Evolutionary conservation across 2,113 vertebrate species (phyloP).

Genomic region (Psilopsiagon aymara): DNA sequence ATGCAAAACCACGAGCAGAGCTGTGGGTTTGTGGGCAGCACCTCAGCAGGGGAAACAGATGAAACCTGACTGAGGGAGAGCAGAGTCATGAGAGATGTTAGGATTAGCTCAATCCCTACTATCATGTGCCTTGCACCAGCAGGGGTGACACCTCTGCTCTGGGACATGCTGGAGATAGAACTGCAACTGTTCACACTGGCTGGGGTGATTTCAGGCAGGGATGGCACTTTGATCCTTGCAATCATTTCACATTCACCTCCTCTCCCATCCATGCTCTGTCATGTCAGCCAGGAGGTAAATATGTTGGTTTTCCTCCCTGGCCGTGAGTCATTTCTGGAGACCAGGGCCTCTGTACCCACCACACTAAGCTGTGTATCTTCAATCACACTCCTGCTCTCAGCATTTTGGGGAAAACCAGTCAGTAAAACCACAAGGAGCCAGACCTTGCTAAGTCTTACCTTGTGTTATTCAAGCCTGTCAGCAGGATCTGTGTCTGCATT

Average conservation of each 20-base stretch:
- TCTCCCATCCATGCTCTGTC: not conserved
- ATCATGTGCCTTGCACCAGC: not conserved
- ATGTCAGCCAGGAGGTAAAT: not conserved
- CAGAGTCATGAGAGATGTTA: not conserved
- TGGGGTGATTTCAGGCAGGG: rapidly evolving
- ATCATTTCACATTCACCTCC: not conserved
- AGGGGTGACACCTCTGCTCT: rapidly evolving
- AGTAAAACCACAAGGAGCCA: not conserved
- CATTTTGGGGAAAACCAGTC: not conserved
- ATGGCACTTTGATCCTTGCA: not conserved
- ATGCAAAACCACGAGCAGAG: not conserved
- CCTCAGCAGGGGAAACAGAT: not conserved
- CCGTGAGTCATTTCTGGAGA: not conserved
- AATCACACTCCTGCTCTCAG: not conserved
- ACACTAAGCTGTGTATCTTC: not conserved
- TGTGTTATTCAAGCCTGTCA: not conserved
- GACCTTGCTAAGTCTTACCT: not conserved
- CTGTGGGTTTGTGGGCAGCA: not conserved
- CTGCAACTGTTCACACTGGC: rapidly evolving
- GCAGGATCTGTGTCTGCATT: not conserved
- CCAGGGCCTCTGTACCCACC: not conserved
- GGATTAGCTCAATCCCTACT: not conserved
- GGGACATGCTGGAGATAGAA: not conserved
- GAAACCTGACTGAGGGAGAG: not conserved
- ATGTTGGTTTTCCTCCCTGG: not conserved